Base-by-base conservation (phyloP, 2,797 vertebrate genomes). In the Ptychobarbus kaznakovi region DNA sequence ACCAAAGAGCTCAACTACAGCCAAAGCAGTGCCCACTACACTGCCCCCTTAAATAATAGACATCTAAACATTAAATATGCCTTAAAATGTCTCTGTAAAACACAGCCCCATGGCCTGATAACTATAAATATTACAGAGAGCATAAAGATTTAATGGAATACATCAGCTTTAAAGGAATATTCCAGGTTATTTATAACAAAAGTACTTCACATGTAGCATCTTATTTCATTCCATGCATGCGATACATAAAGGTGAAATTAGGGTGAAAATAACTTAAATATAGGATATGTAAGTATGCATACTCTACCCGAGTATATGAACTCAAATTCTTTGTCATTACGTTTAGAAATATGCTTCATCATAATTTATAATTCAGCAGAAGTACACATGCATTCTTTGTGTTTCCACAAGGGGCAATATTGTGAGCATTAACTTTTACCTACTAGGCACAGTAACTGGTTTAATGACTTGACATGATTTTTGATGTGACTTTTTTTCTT, bases 1-100 rank as follows among this genome's bases (percentile, higher is more conserved):
- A 58, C 58, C 82, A 76, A 85, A 74, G 83, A 72, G 44, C 65
- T 65, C 10, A 61, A 25, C 69, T 82, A 77, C 56, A 80, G 40
- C 68, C 51, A 56, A 40, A 78, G 28, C 42, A 66, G 63, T 51
- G 38, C 53, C n/a, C 61, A 53, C 83, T 81, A 79, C 72, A 77
- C 61, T 44, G 66, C 42, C 63, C 49, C 56, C 63, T 61, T 38
- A 82, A 73, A 40, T 32, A 80, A 42, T 42, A 4, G 22, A 73
- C 46, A 72, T 49, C 38, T 51, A 72, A 72, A 40, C 58, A 51
- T 42, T 56, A 66, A 12, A 70, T 70, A 38, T 74, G 40, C 28
- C 7, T 49, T 74, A 11, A 74, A 65, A 61, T 44, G 7, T 46
- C 38, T 40, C 49, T 56, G 53, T 38, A 56, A 76, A 76, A 15